Percentiles rank a stretch among this genome's conserved stretches.
Conservation (phyloP, 2,888 invertebrate genomes). For the Noctua pronuba region DNA sequence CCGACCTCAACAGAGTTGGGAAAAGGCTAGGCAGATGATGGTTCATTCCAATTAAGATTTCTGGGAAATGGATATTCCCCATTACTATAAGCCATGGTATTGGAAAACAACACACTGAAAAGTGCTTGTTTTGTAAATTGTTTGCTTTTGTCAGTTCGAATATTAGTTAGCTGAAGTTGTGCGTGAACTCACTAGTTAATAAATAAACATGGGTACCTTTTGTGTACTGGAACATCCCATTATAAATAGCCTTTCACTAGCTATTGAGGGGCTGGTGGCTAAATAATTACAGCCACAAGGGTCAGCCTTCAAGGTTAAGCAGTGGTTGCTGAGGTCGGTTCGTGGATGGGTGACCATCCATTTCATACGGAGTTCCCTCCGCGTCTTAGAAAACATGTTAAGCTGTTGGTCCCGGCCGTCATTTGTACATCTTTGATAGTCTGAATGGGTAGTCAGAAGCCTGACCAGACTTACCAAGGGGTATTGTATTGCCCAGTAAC, state of each 20-base stretch:
- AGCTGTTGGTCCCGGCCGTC: too few relatives aligned
- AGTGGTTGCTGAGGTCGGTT: too few relatives aligned
- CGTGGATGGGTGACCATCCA: too few relatives aligned
- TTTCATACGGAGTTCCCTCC: background rate
- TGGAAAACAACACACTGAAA: constrained; percentile 26
- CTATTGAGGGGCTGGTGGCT: background rate
- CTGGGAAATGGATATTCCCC: constrained; percentile 1
- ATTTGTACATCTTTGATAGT: too few relatives aligned
- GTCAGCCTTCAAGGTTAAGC: background rate
- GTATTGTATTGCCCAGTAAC: background rate
- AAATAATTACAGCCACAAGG: too few relatives aligned
- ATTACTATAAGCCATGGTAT: constrained; percentile 13
- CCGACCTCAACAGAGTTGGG: too few relatives aligned
- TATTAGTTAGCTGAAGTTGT: constrained; percentile 41
- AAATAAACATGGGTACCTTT: constrained; percentile 11
- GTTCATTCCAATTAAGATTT: constrained; percentile 4
- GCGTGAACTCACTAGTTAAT: constrained; percentile 25
- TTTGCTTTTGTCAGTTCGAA: constrained; percentile 47
- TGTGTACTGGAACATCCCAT: background rate
- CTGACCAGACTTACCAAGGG: background rate
- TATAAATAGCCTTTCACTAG: background rate
- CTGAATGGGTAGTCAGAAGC: background rate
- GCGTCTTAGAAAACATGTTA: too few relatives aligned
- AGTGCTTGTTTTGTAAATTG: constrained; percentile 26
- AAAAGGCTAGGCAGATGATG: too few relatives aligned